Evolutionary conservation across 2,797 vertebrate species (phyloP).

Genomic region (Darevskia mixta): DNA sequence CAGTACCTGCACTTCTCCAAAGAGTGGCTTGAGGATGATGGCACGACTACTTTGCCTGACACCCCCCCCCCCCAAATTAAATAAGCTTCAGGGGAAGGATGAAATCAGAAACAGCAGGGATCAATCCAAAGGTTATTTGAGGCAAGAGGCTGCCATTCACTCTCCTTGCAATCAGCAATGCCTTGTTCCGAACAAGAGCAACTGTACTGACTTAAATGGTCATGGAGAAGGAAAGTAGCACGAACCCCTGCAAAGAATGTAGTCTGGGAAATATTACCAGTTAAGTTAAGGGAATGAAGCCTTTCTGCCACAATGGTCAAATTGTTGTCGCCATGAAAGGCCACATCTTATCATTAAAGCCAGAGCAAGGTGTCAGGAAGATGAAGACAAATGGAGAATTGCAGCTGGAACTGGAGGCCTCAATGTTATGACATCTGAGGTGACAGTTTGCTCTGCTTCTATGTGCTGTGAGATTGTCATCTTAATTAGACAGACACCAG

Average conservation of each 20-base stretch:
- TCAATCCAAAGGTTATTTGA: slow-evolving; percentile 37
- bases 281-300: slow-evolving; percentile 10
- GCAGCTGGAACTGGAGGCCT: background rate
- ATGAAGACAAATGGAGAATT: slow-evolving; percentile 35
- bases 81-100: background rate
- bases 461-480: slow-evolving; percentile 8
- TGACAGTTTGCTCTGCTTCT: background rate
- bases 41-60: background rate
- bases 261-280: slow-evolving; percentile 30
- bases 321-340: slow-evolving; percentile 8
- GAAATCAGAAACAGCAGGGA: slow-evolving; percentile 23
- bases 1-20: background rate
- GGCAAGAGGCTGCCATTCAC: slow-evolving; percentile 37
- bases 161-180: slow-evolving; percentile 51
- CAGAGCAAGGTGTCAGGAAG: slow-evolving; percentile 18
- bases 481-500: background rate
- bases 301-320: slow-evolving; percentile 28
- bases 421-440: background rate
- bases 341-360: background rate
- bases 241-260: slow-evolving; percentile 16
- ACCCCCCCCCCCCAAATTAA: background rate
- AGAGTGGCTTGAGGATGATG: background rate
- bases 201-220: slow-evolving; percentile 5
- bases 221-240: background rate
- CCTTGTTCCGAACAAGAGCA: slow-evolving; percentile 42